Percentiles rank a stretch among this genome's conserved stretches.
Evolutionary conservation across 2,888 invertebrate genomes (phyloP).

Genomic region (Hypomecis punctinalis): DNA sequence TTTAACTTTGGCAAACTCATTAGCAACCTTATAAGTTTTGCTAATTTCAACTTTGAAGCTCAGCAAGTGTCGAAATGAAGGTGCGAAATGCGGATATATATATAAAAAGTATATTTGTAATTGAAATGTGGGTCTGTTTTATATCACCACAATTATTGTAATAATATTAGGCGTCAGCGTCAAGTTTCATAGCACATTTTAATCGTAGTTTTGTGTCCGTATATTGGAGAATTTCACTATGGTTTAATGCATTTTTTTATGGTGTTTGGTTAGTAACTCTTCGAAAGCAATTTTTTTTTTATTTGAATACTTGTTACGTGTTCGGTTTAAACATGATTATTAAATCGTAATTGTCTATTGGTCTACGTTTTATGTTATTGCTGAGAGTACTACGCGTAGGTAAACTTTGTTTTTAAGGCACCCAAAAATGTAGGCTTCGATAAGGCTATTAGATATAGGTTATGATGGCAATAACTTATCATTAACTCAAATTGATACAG

Average conservation of each 20-base stretch:
- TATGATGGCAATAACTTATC: neutral
- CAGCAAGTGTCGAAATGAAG: conserved; percentile 53
- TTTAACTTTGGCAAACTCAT: neutral
- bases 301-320: conserved; percentile 6
- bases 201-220: conserved; percentile 67
- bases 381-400: neutral
- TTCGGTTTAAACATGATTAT: neutral
- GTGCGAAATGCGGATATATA: conserved; percentile 50
- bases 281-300: conserved; percentile 29
- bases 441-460: neutral
- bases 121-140: conserved; percentile 48
- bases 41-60: conserved; percentile 44
- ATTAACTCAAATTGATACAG: neutral
- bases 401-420: neutral
- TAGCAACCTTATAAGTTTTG: conserved; percentile 15
- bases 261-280: conserved; percentile 44
- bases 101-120: conserved; percentile 46
- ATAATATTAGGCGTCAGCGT: conserved; percentile 51
- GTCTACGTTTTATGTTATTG: conserved; percentile 6
- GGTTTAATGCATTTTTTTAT: conserved; percentile 58
- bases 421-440: neutral
- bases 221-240: conserved; percentile 59
- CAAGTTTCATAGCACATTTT: conserved; percentile 64
- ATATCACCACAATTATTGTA: conserved; percentile 29
- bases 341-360: neutral